A percentile compares a stretch with the other conserved stretches of the same genome.
These are phyloP conservation scores for Hypotaenidia philippensis DNA, from an alignment of 2,797 vertebrate genomes.

Conservation along the genomic window DNA sequence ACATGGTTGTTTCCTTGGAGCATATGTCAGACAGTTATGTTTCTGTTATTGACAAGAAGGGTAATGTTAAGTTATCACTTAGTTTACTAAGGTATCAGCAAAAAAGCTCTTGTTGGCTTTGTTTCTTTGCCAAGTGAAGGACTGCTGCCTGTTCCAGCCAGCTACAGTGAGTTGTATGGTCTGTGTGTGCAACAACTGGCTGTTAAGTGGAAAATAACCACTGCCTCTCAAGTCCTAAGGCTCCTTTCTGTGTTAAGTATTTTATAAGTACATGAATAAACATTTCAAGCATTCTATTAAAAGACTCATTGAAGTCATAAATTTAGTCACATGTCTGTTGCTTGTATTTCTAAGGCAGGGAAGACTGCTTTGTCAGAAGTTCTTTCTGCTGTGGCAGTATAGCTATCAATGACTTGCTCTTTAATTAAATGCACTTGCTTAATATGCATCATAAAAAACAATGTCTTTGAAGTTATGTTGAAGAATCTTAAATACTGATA, in stretches of 20 bases:
- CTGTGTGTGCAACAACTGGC: background rate
- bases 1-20: background rate
- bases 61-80: background rate
- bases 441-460: background rate
- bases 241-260: background rate
- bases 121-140: background rate
- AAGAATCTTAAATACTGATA: background rate
- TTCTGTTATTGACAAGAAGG: background rate
- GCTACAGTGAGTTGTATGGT: background rate
- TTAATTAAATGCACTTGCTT: background rate
- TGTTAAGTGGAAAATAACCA: background rate
- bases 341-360: background rate
- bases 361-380: background rate
- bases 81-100: background rate
- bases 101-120: background rate
- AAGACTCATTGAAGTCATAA: background rate
- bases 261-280: conserved; percentile 25
- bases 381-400: background rate
- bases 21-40: background rate
- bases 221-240: background rate
- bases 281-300: background rate
- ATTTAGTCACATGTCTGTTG: background rate
- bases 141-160: background rate
- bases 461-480: background rate
- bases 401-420: background rate